Evolutionary conservation across 2,797 vertebrate genomes (phyloP).

Genomic region (Sphaeramia orbicularis): DNA sequence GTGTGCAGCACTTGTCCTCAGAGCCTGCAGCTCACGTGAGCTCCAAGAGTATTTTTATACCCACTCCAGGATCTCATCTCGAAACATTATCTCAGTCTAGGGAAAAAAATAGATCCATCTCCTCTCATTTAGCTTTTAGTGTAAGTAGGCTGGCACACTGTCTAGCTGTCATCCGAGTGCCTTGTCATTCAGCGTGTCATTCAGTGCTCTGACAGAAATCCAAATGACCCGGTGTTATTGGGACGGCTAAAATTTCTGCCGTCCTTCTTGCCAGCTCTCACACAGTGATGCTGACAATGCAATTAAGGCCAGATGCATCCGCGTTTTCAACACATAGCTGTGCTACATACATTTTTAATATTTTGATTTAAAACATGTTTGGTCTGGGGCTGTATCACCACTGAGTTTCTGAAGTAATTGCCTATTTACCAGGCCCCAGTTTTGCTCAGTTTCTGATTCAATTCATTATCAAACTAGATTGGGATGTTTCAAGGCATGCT

Average conservation of each 20-base stretch:
- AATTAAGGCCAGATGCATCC: conserved; percentile 7
- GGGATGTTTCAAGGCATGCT: no score
- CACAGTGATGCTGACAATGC: conserved; percentile 22
- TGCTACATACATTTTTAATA: no score
- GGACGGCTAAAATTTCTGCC: conserved; percentile 41
- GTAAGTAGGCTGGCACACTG: conserved; percentile 15
- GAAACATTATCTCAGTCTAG: conserved; percentile 37
- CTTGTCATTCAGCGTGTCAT: conserved; percentile 47
- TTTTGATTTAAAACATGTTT: no score
- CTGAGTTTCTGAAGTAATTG: no score
- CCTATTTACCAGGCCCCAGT: no score
- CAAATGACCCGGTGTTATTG: conserved; percentile 41
- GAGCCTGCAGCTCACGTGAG: conserved; percentile 36
- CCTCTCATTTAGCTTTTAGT: conserved; percentile 31
- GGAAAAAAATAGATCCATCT: conserved; percentile 14
- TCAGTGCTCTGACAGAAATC: conserved; percentile 42
- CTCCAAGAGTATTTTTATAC: conserved; percentile 43
- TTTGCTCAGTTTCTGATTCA: no score
- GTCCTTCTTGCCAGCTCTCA: conserved; percentile 9
- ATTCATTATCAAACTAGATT: no score
- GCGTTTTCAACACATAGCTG: neutral
- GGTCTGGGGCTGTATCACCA: no score
- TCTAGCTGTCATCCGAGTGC: conserved; percentile 41
- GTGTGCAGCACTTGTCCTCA: conserved; percentile 26
- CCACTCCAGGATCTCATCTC: conserved; percentile 40